Percentiles rank a stretch among this genome's conserved stretches.
Conservation (phyloP, 2,888 invertebrate genomes). For the Alviniconcha strummeri region DNA sequence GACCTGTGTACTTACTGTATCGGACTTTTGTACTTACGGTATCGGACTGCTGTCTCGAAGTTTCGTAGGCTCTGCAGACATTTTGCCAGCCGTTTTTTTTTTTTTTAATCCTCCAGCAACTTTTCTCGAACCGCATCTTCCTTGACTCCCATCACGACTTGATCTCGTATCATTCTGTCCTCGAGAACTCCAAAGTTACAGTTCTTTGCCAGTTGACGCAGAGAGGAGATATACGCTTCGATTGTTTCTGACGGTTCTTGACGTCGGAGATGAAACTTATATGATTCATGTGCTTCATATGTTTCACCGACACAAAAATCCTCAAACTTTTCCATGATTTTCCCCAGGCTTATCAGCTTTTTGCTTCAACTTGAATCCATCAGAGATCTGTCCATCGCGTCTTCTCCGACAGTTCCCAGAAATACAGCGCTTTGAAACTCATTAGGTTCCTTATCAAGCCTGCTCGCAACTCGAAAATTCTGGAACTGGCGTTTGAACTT, state of each 20-base stretch:
- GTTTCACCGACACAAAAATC: conserved; percentile 22
- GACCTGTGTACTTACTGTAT: background rate
- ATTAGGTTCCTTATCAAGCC: background rate
- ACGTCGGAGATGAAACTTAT: conserved; percentile 16
- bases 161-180: conserved; percentile 24
- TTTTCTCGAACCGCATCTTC: conserved; percentile 13
- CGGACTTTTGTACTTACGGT: background rate
- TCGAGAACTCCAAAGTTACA: conserved; percentile 16
- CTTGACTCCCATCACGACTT: conserved; percentile 7
- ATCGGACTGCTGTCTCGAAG: conserved; percentile 5
- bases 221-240: conserved; percentile 10
- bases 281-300: conserved; percentile 26
- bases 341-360: background rate
- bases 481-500: background rate
- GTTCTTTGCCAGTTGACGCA: conserved; percentile 8
- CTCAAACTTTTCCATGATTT: conserved; percentile 29
- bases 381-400: conserved; percentile 4
- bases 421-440: background rate
- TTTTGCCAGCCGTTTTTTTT: background rate
- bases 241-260: conserved; percentile 11
- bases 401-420: background rate
- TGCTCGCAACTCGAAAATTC: conserved; percentile 6
- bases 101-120: conserved; percentile 15
- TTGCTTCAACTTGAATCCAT: conserved; percentile 2
- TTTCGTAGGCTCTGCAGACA: conserved; percentile 18